These are phyloP conservation scores for Leptopilina drosophilae DNA, from an alignment of 2,888 invertebrate genomes.

Conservation along the genomic window DNA sequence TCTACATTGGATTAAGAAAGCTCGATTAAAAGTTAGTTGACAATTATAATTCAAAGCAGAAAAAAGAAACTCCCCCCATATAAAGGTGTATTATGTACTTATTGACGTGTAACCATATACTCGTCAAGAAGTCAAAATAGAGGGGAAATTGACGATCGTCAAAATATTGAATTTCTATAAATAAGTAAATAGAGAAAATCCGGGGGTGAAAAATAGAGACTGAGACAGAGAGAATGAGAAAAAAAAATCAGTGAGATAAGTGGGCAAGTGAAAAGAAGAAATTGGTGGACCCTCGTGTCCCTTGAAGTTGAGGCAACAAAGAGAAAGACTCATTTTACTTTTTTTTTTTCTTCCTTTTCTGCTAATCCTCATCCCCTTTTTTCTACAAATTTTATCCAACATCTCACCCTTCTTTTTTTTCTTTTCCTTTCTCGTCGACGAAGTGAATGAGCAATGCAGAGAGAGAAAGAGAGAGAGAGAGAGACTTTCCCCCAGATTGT, in stretches of 20 bases:
- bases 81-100: no score
- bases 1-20: no score
- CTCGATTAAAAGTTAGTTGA: no score
- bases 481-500: conserved; percentile 57
- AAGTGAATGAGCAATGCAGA: conserved; percentile 52
- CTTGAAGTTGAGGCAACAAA: conserved; percentile 49
- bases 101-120: not conserved
- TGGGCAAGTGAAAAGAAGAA: conserved; percentile 39
- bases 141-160: conserved; percentile 66
- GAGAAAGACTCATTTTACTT: conserved; percentile 40
- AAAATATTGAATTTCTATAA: conserved; percentile 72
- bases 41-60: not conserved
- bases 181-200: conserved; percentile 30
- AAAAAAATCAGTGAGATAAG: conserved; percentile 48
- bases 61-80: conserved; percentile 21
- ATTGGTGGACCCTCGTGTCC: conserved; percentile 35
- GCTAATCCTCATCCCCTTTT: conserved; percentile 36
- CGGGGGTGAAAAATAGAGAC: conserved; percentile 26
- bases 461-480: not conserved
- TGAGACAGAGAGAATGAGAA: conserved; percentile 18
- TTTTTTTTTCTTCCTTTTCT: conserved; percentile 39
- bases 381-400: conserved; percentile 24
- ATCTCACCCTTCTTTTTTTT: conserved; percentile 50
- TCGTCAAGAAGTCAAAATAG: conserved; percentile 43
- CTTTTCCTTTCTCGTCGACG: conserved; percentile 48